Conservation (phyloP, 2,113 vertebrate species). For the Lanius ludovicianus region DNA sequence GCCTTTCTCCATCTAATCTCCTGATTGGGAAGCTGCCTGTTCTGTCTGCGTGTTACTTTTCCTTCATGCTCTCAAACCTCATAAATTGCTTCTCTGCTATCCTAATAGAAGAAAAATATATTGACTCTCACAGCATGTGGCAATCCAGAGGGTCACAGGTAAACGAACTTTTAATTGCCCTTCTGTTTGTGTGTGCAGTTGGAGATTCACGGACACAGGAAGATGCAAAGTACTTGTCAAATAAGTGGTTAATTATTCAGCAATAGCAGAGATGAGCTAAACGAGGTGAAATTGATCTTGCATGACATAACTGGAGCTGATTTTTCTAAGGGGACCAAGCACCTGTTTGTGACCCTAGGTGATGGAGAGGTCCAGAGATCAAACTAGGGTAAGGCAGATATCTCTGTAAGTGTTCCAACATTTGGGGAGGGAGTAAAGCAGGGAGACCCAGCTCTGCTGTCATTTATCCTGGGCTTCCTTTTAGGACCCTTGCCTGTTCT, state of each 20-base stretch:
- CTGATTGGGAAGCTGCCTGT: background rate
- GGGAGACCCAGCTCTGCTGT: background rate
- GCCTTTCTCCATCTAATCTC: background rate
- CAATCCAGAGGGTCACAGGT: background rate
- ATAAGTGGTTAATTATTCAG: conserved; percentile 42
- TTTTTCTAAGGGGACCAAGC: background rate
- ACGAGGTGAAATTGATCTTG: background rate
- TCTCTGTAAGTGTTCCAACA: background rate
- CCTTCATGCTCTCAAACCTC: background rate
- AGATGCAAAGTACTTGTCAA: background rate
- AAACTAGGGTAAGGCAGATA: background rate
- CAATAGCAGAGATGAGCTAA: background rate
- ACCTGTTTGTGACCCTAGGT: background rate
- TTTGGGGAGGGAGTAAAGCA: background rate
- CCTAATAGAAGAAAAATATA: background rate
- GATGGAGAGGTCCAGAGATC: background rate
- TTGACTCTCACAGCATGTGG: background rate
- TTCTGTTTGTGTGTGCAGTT: background rate
- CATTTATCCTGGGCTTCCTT: background rate
- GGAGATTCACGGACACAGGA: background rate
- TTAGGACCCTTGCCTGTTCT: background rate
- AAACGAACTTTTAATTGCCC: conserved; percentile 17
- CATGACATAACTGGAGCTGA: background rate
- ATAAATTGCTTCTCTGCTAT: background rate
- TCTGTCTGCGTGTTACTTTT: background rate